Conservation (phyloP, 2,113 vertebrate species). For the Percopsis transmontana region DNA sequence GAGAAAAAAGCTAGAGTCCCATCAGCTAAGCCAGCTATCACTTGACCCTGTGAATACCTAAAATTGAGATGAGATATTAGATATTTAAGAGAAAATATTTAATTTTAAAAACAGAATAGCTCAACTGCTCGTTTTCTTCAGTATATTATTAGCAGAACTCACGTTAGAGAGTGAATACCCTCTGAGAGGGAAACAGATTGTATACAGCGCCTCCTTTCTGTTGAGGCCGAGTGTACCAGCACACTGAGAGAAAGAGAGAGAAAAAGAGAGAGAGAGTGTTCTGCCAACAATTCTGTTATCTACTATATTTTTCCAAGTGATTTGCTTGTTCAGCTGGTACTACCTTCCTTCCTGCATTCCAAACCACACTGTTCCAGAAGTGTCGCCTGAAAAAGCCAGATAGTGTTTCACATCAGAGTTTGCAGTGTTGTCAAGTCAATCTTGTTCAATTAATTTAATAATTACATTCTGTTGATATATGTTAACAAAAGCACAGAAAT, state of each 20-base stretch:
- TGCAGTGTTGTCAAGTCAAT: neutral
- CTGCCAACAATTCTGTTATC: neutral
- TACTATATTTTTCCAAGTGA: constrained; percentile 4
- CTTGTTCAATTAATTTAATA: too few relatives aligned
- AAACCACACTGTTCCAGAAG: constrained; percentile 79
- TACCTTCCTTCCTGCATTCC: constrained; percentile 84
- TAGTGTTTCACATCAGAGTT: constrained; percentile 14
- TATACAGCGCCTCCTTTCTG: constrained; percentile 66
- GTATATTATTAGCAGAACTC: constrained; percentile 35
- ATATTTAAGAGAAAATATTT: neutral
- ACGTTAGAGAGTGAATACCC: constrained; percentile 78
- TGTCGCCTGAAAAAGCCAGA: constrained; percentile 60
- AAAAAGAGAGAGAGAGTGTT: neutral
- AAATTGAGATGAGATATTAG: neutral
- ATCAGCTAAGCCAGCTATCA: constrained; percentile 78
- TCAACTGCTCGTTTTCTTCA: neutral
- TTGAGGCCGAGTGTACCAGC: constrained; percentile 72
- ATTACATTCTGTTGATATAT: neutral
- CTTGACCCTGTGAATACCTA: constrained; percentile 72
- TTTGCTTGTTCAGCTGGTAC: constrained; percentile 37
- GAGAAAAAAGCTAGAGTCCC: constrained; percentile 78
- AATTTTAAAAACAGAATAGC: neutral
- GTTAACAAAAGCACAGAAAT: constrained; percentile 11
- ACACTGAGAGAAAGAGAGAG: constrained; percentile 54
- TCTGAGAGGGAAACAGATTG: constrained; percentile 74